A percentile compares a stretch with the other conserved stretches of the same genome.
These are phyloP conservation scores for Gymnarchus niloticus DNA, from an alignment of 2,113 vertebrate genomes.

Conservation along the genomic window DNA sequence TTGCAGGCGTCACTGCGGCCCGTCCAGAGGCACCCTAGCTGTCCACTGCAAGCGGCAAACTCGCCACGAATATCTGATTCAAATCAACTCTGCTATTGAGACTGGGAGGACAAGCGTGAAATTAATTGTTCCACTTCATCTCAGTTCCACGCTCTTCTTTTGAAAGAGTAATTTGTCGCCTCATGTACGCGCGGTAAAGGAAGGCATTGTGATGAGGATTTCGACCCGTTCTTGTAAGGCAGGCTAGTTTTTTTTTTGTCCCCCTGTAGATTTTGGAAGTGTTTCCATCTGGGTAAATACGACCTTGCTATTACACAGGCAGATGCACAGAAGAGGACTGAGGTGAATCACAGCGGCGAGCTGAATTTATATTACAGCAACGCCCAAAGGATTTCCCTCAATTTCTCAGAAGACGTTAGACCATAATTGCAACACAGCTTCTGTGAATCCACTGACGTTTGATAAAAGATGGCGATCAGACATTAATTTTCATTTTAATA, in stretches of 20 bases:
- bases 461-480: constrained; percentile 41
- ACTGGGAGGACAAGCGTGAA: constrained; percentile 90
- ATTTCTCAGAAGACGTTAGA: constrained; percentile 26
- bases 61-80: constrained; percentile 77
- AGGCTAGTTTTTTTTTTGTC: constrained; percentile 35
- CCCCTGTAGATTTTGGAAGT: constrained; percentile 28
- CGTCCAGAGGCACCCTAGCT: constrained; percentile 53
- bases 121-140: constrained; percentile 98
- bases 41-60: constrained; percentile 58
- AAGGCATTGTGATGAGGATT: constrained; percentile 41
- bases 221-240: constrained; percentile 41
- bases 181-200: constrained; percentile 53
- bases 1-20: constrained; percentile 60
- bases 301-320: constrained; percentile 4
- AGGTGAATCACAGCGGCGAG: background rate
- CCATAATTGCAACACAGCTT: constrained; percentile 51
- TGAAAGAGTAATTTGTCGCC: constrained; percentile 82
- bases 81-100: constrained; percentile 84
- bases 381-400: background rate
- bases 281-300: constrained; percentile 24
- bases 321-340: background rate
- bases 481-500: constrained; percentile 18
- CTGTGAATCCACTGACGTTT: constrained; percentile 36
- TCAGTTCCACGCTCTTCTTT: constrained; percentile 79
- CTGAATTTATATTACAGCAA: constrained; percentile 9